Evolutionary conservation across 1,140 invertebrate species (phyloP), one percentile per base, ranked within the genome.

Genomic region (Papilio polyxenes): DNA sequence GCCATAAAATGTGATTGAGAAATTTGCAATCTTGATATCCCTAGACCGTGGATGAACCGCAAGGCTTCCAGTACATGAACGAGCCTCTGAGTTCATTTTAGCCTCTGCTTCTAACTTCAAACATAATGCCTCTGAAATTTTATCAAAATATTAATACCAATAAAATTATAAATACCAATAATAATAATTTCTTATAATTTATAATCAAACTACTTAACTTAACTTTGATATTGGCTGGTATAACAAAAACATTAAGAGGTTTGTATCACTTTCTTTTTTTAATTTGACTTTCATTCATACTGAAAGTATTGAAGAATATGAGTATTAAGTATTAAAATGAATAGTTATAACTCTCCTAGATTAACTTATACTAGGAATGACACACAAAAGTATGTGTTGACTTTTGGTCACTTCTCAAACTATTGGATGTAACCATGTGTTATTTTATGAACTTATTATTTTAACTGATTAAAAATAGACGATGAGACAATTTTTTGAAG

Each of bases 1-100:
- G 75, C 99, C 99, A 93, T 99, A 99, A 93, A 99, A 99, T 75
- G 98, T 99, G 79, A 99, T 98, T 53, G 99, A 99, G 89, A 99
- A 98, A 91, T 98, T 99, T 80, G 98, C 97, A 88, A 99, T 99
- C 94, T 99, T 99, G 48, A 99, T 96, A 94, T 99, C 99, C 83
- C 99, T 96, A 83, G 98, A 98, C 84, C 98, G 97, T 11, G 98
- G 98, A 95, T 99, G 99, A 3, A 99, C 98, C 2, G 97, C 98
- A 80, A 99, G 94, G 0, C 98, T 98, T 49, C 99, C 99, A 13
- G 99, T 99, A 83, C 98, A 99, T 0, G 99, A 97, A 78, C 99
- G 95, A 3, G 98, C 98, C 91, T 99, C 98, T 0, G 98, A 98
- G 94, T 98, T 99, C 83, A 99, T 95, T 84, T 97, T 96, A 13